These are phyloP conservation scores for Drosophila pseudotalamancana DNA, from an alignment of 2,888 invertebrate species.

Conservation along the genomic window DNA sequence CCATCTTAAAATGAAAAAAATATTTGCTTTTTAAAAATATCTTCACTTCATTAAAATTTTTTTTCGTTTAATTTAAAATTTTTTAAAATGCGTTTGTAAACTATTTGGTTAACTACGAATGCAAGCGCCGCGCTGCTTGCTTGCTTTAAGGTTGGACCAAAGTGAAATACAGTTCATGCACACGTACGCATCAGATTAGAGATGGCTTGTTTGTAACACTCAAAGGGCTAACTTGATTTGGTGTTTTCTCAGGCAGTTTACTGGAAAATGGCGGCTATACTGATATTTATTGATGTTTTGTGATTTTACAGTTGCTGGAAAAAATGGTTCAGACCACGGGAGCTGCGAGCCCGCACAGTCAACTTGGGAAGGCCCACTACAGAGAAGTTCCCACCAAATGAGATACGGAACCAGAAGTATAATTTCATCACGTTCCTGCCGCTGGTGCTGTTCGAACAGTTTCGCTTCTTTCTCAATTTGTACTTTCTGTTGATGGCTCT, in stretches of 20 bases:
- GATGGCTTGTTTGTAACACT: neutral
- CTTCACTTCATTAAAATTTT: neutral
- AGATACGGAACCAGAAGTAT: constrained; percentile 99
- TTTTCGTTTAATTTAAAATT: neutral
- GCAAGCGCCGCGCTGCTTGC: neutral
- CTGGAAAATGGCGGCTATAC: neutral
- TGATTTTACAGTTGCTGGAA: constrained; percentile 89
- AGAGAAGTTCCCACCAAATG: constrained; percentile 96
- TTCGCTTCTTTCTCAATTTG: constrained; percentile 98
- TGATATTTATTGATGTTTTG: neutral
- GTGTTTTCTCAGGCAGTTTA: neutral
- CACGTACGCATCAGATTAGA: constrained; percentile 6
- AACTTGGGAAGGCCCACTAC: constrained; percentile 90
- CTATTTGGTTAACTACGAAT: neutral
- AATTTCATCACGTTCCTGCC: constrained; percentile 95
- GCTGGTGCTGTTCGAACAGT: constrained; percentile 98
- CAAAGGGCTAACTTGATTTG: neutral
- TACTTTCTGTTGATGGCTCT: constrained; percentile 99
- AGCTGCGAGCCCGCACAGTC: constrained; percentile 91
- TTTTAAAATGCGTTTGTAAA: neutral
- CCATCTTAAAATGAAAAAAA: no score
- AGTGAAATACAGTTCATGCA: neutral
- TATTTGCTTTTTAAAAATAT: no score
- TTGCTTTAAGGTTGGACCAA: neutral
- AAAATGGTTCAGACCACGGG: constrained; percentile 89